A percentile compares a stretch with the other conserved stretches of the same genome.
Evolutionary conservation across 2,888 invertebrate species (phyloP).

Genomic region (Tenodera sinensis): DNA sequence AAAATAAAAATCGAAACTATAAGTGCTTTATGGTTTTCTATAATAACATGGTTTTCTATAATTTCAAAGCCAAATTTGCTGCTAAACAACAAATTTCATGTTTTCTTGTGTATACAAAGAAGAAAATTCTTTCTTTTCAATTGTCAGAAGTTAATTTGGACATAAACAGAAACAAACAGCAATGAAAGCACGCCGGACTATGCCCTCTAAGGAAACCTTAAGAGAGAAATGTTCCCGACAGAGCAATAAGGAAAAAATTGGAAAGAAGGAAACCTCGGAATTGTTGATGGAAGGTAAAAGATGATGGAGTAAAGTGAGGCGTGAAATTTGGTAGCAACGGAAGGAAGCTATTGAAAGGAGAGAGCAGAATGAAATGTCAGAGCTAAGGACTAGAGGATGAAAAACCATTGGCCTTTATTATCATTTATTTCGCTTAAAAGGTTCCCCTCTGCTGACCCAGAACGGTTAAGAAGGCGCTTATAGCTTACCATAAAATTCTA

Average conservation of each 20-base stretch:
- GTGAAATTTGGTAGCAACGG: slow-evolving; percentile 5
- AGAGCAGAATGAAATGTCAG: neutral
- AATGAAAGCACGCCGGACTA: neutral
- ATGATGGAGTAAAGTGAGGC: slow-evolving; percentile 7
- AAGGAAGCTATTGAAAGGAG: neutral
- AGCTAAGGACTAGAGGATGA: neutral
- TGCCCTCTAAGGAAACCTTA: neutral
- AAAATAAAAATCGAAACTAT: too few species aligned
- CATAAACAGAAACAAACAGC: neutral
- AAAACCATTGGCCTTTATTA: neutral
- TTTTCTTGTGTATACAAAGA: too few species aligned
- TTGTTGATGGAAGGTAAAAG: slow-evolving; percentile 17
- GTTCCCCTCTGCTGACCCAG: neutral
- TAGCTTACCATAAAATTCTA: neutral
- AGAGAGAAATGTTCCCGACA: neutral
- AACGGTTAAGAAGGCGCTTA: neutral
- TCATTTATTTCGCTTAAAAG: neutral
- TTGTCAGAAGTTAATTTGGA: neutral
- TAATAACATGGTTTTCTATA: too few species aligned
- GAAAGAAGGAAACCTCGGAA: neutral
- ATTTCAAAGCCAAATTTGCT: too few species aligned
- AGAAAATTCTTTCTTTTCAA: neutral
- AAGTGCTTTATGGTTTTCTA: too few species aligned
- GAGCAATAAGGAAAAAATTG: neutral
- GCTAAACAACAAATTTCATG: too few species aligned